Evolutionary conservation across 2,797 vertebrate genomes (phyloP).

Genomic region (Molossus molossus): DNA sequence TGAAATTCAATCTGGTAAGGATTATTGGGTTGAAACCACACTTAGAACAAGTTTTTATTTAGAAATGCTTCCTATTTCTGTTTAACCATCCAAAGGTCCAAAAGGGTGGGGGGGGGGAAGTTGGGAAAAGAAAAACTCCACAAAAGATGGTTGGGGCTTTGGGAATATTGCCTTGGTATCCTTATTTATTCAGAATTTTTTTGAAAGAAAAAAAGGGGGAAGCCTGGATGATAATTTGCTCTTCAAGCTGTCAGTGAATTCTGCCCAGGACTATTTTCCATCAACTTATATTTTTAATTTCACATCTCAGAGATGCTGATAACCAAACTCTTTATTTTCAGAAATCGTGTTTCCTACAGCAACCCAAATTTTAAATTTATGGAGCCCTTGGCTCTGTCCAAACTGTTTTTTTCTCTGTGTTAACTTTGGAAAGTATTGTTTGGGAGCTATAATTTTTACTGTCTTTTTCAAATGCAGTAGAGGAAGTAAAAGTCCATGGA

Average conservation of each 20-base stretch:
- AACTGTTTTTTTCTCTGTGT: neutral
- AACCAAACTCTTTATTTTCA: constrained; percentile 37
- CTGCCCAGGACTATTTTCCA: neutral
- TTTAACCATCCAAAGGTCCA: constrained; percentile 11
- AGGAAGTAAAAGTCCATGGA: constrained; percentile 18
- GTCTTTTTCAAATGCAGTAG: neutral
- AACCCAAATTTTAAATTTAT: constrained; percentile 48
- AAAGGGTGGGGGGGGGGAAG: neutral
- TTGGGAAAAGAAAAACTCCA: neutral
- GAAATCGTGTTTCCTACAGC: neutral
- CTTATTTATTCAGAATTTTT: constrained; percentile 1
- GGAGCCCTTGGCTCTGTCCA: neutral
- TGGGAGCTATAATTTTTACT: neutral
- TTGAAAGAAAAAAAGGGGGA: constrained; percentile 16
- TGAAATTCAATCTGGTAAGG: constrained; percentile 48
- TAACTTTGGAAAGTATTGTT: neutral
- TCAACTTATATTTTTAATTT: constrained; percentile 59
- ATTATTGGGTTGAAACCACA: constrained; percentile 40
- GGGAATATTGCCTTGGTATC: constrained; percentile 23
- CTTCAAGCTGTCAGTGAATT: constrained; percentile 18
- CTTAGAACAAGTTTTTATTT: constrained; percentile 19
- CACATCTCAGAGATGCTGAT: neutral
- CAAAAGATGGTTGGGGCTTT: neutral
- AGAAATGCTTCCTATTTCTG: constrained; percentile 46
- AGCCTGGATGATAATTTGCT: constrained; percentile 13